These are phyloP conservation scores for Sarcophaga caerulescens DNA, from an alignment of 2,888 invertebrate genomes.

Conservation along the genomic window DNA sequence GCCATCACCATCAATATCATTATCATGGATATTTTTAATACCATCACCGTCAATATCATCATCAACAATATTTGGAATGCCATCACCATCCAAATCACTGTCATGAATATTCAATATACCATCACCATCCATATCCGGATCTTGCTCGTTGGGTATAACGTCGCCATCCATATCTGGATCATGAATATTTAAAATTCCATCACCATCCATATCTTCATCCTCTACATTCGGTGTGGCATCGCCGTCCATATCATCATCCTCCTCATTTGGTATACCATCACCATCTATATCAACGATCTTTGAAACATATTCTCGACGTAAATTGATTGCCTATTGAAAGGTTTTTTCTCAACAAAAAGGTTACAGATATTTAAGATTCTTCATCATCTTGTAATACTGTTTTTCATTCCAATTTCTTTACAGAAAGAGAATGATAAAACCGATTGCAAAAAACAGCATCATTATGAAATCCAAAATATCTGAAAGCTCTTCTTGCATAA, in stretches of 20 bases:
- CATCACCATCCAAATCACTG: constrained; percentile 74
- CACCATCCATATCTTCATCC: constrained; percentile 74
- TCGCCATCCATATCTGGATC: constrained; percentile 79
- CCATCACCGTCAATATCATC: constrained; percentile 75
- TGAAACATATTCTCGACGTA: background rate
- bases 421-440: too few relatives aligned
- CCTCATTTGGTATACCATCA: constrained; percentile 69
- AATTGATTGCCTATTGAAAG: background rate
- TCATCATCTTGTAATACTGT: background rate
- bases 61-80: constrained; percentile 77
- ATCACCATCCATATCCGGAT: constrained; percentile 71
- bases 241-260: constrained; percentile 69
- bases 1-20: constrained; percentile 78
- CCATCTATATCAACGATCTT: constrained; percentile 67
- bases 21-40: constrained; percentile 80
- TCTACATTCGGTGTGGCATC: constrained; percentile 71
- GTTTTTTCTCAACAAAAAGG: constrained; percentile 25
- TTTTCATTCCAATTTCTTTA: background rate
- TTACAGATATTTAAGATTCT: constrained; percentile 39
- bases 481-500: constrained; percentile 19
- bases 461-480: constrained; percentile 36
- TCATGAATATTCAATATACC: constrained; percentile 73
- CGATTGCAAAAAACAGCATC: background rate
- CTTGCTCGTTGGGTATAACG: constrained; percentile 69
- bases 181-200: constrained; percentile 78